Evolutionary conservation across 2,113 vertebrate genomes (phyloP).

Genomic region (Psittacula cyanocephala): DNA sequence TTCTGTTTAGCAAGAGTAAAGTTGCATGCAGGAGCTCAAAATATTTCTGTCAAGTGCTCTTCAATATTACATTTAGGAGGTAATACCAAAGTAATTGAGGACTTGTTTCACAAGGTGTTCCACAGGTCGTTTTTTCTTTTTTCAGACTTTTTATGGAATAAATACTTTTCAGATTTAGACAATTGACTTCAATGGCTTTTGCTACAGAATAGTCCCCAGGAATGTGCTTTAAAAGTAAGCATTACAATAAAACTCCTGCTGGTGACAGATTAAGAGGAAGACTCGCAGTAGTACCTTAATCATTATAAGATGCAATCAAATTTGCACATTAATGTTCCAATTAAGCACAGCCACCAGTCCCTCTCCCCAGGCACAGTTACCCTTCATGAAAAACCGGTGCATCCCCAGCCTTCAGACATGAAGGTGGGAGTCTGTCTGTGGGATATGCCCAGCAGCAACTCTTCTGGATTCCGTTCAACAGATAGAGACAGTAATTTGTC

Average conservation of each 20-base stretch:
- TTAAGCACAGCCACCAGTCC: neutral
- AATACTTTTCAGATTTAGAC: neutral
- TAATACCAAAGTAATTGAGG: neutral
- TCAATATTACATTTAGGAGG: neutral
- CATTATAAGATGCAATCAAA: neutral
- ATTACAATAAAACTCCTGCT: neutral
- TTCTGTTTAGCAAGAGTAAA: neutral
- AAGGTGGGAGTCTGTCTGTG: neutral
- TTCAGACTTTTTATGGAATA: neutral
- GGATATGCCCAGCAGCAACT: fast-evolving
- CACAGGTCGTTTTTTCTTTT: neutral
- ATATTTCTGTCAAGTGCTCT: neutral
- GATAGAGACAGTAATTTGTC: neutral
- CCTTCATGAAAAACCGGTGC: neutral
- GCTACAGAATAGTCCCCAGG: neutral
- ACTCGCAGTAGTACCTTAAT: neutral
- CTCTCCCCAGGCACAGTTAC: neutral
- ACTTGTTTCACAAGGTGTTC: neutral
- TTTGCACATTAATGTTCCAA: neutral
- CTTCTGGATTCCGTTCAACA: neutral
- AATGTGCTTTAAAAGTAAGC: neutral
- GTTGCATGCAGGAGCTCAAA: neutral
- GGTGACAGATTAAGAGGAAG: neutral
- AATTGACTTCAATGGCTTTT: neutral
- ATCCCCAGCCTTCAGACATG: neutral